A percentile compares a stretch with the other conserved stretches of the same genome.
Conservation (phyloP, 92 coral and sea anemone species). For the Hydrozoanthus gracilis region DNA sequence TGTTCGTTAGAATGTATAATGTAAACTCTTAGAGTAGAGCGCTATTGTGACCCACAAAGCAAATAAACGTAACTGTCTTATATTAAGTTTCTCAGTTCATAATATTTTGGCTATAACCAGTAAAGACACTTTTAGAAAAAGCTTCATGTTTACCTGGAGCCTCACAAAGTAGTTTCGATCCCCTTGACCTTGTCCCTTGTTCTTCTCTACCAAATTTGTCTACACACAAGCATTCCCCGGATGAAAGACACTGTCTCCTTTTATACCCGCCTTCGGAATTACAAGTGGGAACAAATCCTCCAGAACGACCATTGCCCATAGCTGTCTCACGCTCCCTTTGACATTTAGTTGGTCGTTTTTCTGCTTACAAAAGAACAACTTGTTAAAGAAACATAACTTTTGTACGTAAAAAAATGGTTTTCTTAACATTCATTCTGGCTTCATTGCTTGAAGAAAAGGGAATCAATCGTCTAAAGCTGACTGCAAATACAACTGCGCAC, state of each 20-base stretch:
- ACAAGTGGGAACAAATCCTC: constrained; percentile 73
- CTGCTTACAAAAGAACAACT: neutral
- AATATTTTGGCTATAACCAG: too few relatives aligned
- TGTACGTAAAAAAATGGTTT: too few relatives aligned
- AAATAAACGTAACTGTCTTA: too few relatives aligned
- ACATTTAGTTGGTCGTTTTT: constrained; percentile 71
- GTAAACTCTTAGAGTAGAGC: too few relatives aligned
- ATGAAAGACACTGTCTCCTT: constrained; percentile 76
- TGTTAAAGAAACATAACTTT: neutral
- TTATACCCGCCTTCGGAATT: constrained; percentile 74
- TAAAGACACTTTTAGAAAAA: neutral
- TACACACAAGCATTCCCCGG: constrained; percentile 95
- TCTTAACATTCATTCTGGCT: too few relatives aligned
- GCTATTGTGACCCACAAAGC: too few relatives aligned
- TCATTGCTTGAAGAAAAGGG: too few relatives aligned
- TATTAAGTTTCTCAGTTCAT: too few relatives aligned
- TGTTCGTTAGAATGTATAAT: too few relatives aligned
- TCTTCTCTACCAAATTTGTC: constrained; percentile 82
- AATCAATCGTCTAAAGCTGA: too few relatives aligned
- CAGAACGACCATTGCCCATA: constrained; percentile 34
- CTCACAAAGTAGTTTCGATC: constrained; percentile 74
- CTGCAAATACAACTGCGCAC: too few relatives aligned
- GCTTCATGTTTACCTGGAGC: constrained; percentile 65
- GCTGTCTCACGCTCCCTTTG: constrained; percentile 66
- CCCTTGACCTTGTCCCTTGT: constrained; percentile 79